These are phyloP conservation scores for Cantharis nigra DNA, from an alignment of 2,888 invertebrate species.

Conservation along the genomic window DNA sequence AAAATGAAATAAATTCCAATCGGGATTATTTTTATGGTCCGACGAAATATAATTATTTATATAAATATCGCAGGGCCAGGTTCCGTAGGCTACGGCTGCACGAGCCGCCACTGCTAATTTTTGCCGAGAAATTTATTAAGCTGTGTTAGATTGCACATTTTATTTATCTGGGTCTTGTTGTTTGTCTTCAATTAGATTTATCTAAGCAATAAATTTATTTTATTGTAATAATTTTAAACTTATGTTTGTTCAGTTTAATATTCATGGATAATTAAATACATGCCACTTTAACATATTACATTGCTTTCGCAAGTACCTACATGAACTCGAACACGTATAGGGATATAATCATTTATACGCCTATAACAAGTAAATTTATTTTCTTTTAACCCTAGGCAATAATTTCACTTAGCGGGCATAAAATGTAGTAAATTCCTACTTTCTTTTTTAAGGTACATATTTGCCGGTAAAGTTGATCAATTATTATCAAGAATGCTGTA, in stretches of 20 bases:
- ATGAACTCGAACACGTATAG: background rate
- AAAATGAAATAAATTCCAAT: too few species aligned
- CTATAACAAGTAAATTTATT: background rate
- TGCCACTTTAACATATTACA: background rate
- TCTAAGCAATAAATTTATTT: background rate
- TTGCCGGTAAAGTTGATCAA: background rate
- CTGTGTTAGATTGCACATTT: background rate
- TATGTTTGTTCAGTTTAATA: background rate
- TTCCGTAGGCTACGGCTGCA: background rate
- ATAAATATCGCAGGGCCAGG: background rate
- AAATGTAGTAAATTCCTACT: background rate
- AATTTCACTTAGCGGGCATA: constrained; percentile 1
- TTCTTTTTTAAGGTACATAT: background rate
- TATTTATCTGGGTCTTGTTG: background rate
- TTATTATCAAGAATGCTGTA: background rate
- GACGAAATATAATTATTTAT: too few species aligned
- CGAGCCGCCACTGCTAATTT: background rate
- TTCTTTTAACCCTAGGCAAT: constrained; percentile 1
- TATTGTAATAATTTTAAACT: background rate
- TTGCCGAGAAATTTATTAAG: background rate
- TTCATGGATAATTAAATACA: background rate
- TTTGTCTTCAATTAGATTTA: background rate
- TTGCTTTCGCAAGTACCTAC: background rate
- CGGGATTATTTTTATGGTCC: too few species aligned
- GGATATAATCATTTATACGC: background rate